These are phyloP conservation scores for Tupaia chinensis DNA, from an alignment of 2,113 vertebrate genomes.

Conservation along the genomic window DNA sequence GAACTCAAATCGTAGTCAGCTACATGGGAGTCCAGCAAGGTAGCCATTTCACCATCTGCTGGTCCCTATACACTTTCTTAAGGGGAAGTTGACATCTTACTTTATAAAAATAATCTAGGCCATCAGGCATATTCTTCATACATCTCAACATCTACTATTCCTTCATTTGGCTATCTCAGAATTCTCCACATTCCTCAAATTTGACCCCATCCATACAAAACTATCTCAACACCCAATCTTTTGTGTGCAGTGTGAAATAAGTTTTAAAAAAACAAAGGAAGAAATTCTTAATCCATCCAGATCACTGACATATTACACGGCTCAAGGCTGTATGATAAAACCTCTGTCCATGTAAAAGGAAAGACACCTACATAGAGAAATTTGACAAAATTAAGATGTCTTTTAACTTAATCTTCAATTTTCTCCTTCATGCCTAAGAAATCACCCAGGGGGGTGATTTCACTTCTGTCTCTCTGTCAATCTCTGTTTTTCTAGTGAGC, in stretches of 20 bases:
- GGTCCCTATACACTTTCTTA: neutral
- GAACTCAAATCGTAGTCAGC: no score
- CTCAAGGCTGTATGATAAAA: neutral
- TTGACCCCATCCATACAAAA: neutral
- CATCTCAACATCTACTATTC: no score
- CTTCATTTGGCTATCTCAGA: rapidly evolving
- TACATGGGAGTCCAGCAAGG: no score
- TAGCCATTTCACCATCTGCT: no score
- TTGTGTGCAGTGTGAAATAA: neutral
- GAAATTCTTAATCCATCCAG: neutral
- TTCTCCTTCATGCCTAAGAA: neutral
- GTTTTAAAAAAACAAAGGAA: neutral
- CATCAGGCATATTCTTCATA: neutral
- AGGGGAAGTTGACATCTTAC: neutral
- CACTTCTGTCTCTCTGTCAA: no score
- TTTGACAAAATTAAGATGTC: neutral
- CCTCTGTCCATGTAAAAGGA: neutral
- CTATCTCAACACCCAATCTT: neutral
- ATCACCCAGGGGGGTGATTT: no score
- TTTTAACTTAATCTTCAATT: neutral
- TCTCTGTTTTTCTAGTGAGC: no score
- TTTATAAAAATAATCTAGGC: neutral
- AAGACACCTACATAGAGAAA: neutral
- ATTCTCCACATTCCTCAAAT: neutral
- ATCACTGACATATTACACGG: neutral